phyloP scores from a whole-genome alignment of 1,140 invertebrate species.

The Pogonognathellus flavescens region DNA sequence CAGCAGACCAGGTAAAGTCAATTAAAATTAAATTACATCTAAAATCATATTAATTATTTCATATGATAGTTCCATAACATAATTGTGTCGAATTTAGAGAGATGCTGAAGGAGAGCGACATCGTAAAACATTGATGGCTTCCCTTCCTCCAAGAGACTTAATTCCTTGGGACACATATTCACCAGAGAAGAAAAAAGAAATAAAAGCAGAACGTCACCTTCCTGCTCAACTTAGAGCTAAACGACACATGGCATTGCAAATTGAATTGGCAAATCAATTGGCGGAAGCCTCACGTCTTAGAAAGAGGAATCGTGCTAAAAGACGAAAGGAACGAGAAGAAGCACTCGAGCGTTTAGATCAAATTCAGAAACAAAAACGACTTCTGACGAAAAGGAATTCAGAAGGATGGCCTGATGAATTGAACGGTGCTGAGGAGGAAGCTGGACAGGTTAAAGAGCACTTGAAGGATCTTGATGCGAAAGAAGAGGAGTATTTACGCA shows the following conservation, averaged over 20 bases:
- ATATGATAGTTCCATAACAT: neutral
- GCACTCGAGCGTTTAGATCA: neutral
- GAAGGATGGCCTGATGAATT: neutral
- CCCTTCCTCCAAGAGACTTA: neutral
- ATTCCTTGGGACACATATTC: neutral
- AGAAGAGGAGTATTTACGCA: neutral
- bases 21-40: too few species aligned
- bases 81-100: neutral
- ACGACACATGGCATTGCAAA: constrained; percentile 11
- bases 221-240: constrained; percentile 13
- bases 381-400: neutral
- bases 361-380: neutral
- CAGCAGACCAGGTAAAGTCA: neutral
- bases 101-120: neutral
- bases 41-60: neutral
- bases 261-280: constrained; percentile 19
- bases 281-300: constrained; percentile 16
- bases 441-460: too few species aligned
- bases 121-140: neutral
- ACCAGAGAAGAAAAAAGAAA: neutral
- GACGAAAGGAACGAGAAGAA: constrained; percentile 6
- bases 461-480: neutral
- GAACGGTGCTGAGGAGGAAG: neutral
- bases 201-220: constrained; percentile 6
- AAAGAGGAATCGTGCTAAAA: neutral